Percentiles rank a stretch among this genome's conserved stretches.
phyloP scores from a whole-genome alignment of 1,140 invertebrate genomes.

The Hestina assimilis region DNA sequence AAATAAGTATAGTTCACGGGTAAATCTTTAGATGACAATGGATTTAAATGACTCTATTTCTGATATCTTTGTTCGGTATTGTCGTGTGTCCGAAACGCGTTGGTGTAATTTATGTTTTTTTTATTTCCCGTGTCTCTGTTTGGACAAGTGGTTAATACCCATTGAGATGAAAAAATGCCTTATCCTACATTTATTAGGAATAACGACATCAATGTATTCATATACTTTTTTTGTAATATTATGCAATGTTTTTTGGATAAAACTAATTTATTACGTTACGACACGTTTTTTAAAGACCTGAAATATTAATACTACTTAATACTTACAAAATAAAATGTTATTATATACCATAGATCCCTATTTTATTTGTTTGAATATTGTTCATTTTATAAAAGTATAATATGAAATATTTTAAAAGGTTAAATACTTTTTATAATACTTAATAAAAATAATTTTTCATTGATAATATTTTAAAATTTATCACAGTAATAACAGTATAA shows the following conservation, averaged over 20 bases:
- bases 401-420: too few relatives aligned
- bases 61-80: conserved; percentile 55
- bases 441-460: too few relatives aligned
- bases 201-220: too few relatives aligned
- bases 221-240: too few relatives aligned
- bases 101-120: conserved; percentile 64
- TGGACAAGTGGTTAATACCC: conserved; percentile 22
- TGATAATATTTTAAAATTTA: too few relatives aligned
- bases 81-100: conserved; percentile 43
- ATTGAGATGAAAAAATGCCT: conserved; percentile 1
- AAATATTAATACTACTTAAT: too few relatives aligned
- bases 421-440: too few relatives aligned
- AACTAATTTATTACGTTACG: not conserved
- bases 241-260: not conserved
- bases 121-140: conserved; percentile 23
- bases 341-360: too few relatives aligned
- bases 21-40: conserved; percentile 65
- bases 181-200: not conserved
- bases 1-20: conserved; percentile 37
- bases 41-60: conserved; percentile 72
- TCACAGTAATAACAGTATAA: not conserved
- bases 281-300: too few relatives aligned
- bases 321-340: too few relatives aligned
- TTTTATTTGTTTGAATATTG: too few relatives aligned
- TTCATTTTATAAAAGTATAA: too few relatives aligned